phyloP scores from a whole-genome alignment of 2,888 invertebrate genomes.

The Sialis lutaria region DNA sequence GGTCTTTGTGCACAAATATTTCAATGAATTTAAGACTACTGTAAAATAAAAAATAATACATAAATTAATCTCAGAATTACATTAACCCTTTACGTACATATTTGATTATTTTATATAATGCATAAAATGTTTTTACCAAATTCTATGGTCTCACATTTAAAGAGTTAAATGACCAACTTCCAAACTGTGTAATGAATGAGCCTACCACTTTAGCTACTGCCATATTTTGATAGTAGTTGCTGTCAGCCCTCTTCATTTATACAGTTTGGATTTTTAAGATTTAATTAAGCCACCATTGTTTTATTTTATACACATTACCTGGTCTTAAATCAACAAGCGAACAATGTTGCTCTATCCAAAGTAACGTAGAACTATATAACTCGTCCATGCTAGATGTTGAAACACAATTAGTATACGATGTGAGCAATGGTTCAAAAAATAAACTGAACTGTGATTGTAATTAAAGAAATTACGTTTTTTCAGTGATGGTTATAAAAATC shows the following conservation, averaged over 20 bases:
- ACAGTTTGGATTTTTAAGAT: background rate
- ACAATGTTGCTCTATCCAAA: constrained; percentile 95
- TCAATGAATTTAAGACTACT: constrained; percentile 85
- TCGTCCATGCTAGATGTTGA: constrained; percentile 84
- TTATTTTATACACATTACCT: too few relatives aligned
- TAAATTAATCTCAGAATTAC: too few relatives aligned
- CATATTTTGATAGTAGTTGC: background rate
- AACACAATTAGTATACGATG: constrained; percentile 81
- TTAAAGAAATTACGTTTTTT: constrained; percentile 24
- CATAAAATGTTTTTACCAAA: too few relatives aligned
- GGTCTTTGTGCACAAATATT: constrained; percentile 79
- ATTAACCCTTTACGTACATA: too few relatives aligned
- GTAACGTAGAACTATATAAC: constrained; percentile 74
- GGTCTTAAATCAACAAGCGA: constrained; percentile 86
- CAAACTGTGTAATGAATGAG: too few relatives aligned
- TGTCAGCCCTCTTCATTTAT: too few relatives aligned
- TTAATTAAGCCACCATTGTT: constrained; percentile 9
- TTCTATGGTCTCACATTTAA: too few relatives aligned
- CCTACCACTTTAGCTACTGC: too few relatives aligned
- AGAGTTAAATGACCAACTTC: too few relatives aligned
- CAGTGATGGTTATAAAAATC: constrained; percentile 10
- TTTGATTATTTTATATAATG: too few relatives aligned
- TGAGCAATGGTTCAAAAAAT: constrained; percentile 74
- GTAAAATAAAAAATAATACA: background rate
- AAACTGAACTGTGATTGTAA: constrained; percentile 61